phyloP scores from a whole-genome alignment of 2,888 invertebrate species.

The Callinectes sapidus region DNA sequence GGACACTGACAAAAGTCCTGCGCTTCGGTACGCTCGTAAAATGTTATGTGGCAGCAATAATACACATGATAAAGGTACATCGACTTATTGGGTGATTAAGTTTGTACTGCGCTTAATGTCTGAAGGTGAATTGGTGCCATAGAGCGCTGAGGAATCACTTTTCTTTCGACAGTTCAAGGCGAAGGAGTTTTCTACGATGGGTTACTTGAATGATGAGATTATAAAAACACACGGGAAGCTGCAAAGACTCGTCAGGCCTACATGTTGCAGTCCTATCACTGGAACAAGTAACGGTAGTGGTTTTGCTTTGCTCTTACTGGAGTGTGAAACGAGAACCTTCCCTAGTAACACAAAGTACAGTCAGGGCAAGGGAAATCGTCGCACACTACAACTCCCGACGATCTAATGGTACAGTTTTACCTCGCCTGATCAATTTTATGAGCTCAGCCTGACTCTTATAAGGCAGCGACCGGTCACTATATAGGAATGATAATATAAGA shows the following conservation, averaged over 20 bases:
- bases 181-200: background rate
- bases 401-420: no score
- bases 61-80: background rate
- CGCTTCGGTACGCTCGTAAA: background rate
- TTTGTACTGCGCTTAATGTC: background rate
- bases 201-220: no score
- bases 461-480: no score
- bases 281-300: background rate
- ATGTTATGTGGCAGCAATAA: background rate
- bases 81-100: background rate
- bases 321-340: background rate
- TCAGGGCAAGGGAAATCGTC: no score
- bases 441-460: no score
- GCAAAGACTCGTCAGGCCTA: no score
- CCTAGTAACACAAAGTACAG: background rate
- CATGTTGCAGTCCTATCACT: background rate
- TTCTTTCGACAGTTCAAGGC: background rate
- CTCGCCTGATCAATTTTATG: no score
- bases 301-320: background rate
- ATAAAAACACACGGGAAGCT: no score
- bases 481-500: no score
- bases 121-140: background rate
- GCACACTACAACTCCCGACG: no score
- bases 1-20: background rate
- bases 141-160: background rate